Evolutionary conservation across 92 coral and sea anemone species (phyloP).

Genomic region (Zoanthus sansibaricus): DNA sequence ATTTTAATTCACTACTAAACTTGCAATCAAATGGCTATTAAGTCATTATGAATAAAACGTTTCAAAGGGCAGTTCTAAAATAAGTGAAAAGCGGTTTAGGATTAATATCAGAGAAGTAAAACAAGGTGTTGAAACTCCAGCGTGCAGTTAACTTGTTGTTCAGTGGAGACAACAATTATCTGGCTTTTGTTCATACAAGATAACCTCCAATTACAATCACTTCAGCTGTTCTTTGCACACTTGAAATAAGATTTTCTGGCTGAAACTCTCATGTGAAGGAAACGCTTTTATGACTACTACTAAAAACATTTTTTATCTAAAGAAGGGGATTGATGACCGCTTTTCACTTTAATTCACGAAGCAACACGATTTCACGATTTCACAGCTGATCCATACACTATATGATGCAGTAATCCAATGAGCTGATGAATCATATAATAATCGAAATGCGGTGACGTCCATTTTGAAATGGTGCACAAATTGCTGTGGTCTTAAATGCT

Average conservation of each 20-base stretch:
- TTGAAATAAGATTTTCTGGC: neutral
- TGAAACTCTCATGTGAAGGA: neutral
- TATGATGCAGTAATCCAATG: too few species aligned
- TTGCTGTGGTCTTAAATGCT: neutral
- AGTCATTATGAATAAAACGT: too few species aligned
- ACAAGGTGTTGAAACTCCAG: neutral
- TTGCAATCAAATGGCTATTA: too few species aligned
- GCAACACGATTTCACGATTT: neutral
- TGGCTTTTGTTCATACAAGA: neutral
- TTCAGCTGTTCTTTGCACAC: neutral
- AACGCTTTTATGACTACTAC: neutral
- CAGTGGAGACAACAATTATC: neutral
- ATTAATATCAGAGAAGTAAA: neutral
- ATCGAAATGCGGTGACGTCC: neutral
- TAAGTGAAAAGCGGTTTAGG: neutral
- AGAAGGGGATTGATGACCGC: neutral
- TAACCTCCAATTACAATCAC: neutral
- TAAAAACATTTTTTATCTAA: neutral
- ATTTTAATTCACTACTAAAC: too few species aligned
- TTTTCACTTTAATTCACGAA: constrained; percentile 19
- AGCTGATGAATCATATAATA: neutral
- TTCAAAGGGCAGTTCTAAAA: neutral
- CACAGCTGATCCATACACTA: neutral
- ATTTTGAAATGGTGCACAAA: neutral
- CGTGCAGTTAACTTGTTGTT: neutral